Base-by-base conservation (phyloP, 2,113 vertebrate genomes). In the human region DNA sequence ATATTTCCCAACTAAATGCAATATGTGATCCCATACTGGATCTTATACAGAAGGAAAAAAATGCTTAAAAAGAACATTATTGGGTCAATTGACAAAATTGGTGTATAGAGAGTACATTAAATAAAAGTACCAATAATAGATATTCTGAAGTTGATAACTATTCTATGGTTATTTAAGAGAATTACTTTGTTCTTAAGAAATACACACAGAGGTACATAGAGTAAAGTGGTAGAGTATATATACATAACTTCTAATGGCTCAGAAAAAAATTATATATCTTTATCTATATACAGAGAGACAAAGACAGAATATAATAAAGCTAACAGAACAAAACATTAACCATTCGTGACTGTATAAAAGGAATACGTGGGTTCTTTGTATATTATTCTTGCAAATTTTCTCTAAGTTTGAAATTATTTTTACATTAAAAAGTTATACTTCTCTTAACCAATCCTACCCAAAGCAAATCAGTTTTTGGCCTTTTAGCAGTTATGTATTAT, bases 1-100 rank as follows among this genome's bases (percentile, higher is more conserved):
- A 45, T 66, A 50, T 89, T 98, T 98, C 95, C 97, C 98, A 98
- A 48, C 23, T 91, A 72, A 90, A 66, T 92, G 5, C 13, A 81
- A n/a, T 72, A 25, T 70, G 30, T 64, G 48, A 86, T 64, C 40
- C 20, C 72, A 95, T 10, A 17, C 0, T 86, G 25, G 6, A 76
- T 82, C 38, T 73, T 76, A 2, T 50, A 45, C 23, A 87, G 66
- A 96, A 75, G 22, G 8, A 27, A 27, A 72, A 72, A 83, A 79
- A 68, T n/a, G 5, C 40, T 86, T 72, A 35, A 35, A 78, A 75
- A 66, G 22, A 23, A 30, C 22, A 57, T 80, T 75, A 52, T 76
- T 59, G 6, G 12, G 16, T n/a, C 85, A 64, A 84, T 45, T 61
- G 32, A 59, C 27, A 87, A 93, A 89, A 94, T 57, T 76, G 8